Percentiles rank a stretch among this genome's conserved stretches.
Conservation (phyloP, 2,797 vertebrate species). For the Borostomias antarcticus region DNA sequence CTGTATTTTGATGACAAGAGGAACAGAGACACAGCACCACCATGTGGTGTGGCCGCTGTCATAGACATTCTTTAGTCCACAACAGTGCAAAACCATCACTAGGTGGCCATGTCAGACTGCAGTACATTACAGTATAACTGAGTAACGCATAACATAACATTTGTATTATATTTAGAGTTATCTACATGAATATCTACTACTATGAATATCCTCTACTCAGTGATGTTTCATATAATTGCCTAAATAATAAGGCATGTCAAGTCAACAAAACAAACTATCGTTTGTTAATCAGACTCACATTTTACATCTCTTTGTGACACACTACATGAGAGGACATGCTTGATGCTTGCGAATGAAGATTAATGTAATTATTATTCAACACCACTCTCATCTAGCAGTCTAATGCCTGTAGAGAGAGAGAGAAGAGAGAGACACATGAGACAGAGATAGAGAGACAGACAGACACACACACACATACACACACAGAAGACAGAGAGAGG, state of each 20-base stretch:
- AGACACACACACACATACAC: too few relatives aligned
- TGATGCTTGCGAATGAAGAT: not conserved
- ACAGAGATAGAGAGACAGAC: too few relatives aligned
- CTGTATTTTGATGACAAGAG: not conserved
- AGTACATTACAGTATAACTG: not conserved
- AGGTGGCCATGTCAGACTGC: not conserved
- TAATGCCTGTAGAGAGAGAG: not conserved
- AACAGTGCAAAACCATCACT: not conserved
- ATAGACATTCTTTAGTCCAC: not conserved
- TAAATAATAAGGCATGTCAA: too few relatives aligned
- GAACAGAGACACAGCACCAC: slow-evolving; percentile 34
- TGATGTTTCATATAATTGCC: too few relatives aligned
- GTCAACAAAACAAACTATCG: too few relatives aligned
- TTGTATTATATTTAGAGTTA: not conserved
- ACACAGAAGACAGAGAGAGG: too few relatives aligned
- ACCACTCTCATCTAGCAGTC: not conserved
- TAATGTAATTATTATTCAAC: not conserved
- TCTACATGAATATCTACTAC: not conserved
- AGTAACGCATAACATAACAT: not conserved
- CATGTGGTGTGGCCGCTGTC: slow-evolving; percentile 30
- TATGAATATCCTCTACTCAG: too few relatives aligned
- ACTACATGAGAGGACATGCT: not conserved
- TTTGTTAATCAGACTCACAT: not conserved
- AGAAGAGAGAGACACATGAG: not conserved
- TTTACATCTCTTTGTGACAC: not conserved